Evolutionary conservation across 2,888 invertebrate species (phyloP), one percentile per base, ranked within the genome.

Genomic region (Cataglyphis livida): DNA sequence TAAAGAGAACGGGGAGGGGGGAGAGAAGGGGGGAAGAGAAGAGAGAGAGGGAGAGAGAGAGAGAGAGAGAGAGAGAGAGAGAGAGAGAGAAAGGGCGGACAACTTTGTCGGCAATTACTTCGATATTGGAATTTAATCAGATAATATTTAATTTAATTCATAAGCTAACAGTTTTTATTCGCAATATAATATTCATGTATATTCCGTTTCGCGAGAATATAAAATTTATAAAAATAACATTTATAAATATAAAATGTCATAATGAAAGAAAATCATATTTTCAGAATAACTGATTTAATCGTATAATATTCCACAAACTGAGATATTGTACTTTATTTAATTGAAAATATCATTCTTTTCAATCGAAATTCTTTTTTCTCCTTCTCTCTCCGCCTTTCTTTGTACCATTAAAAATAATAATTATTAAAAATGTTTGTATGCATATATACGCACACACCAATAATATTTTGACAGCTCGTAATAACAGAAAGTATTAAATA

Each of bases 101-200:
- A 35, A 70, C 25, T 66, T 57, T 48, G 12, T 65, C 64, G 44
- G 61, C 21, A 28, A 59, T 32, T 59, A 57, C 28, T 57, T 9
- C n/a, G 32, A 71, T 78, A 70, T 78, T 59, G 78, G 15, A 61
- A 71, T 71, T 59, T 71, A 71, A 79, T 59, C 71, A 38, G 54
- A 78, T 21, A 28, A n/a, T 32, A 44, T 44, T 44, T 25, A 25
- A 44, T 44, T 32, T 21, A 44, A 68, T 68, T 68, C 21, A 41
- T 6, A 7, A 44, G 6, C 15, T 41, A 25, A 35, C 7, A 18
- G 0, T 25, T 35, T 51, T 57, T 21, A 59, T 57, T 25, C 12
- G 12, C 35, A 15, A 48, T 35, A 51, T 51, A 35, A 15, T 48
- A 15, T 48, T 15, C 15, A 28, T 59, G 5, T 41, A 15, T 38